phyloP scores from a whole-genome alignment of 2,888 invertebrate genomes.

The Campoplex nolae region DNA sequence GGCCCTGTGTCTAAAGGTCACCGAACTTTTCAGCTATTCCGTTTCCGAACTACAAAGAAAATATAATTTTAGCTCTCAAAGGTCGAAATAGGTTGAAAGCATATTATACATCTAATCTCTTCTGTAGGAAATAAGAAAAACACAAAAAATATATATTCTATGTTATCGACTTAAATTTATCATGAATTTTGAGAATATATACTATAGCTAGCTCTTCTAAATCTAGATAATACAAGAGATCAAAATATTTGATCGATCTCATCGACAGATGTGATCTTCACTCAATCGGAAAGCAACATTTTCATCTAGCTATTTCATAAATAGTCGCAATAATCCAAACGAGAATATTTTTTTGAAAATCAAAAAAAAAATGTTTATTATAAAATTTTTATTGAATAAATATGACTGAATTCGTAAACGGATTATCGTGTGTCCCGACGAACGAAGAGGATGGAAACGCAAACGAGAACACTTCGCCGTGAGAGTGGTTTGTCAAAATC shows the following conservation, averaged over 20 bases:
- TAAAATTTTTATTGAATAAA: background rate
- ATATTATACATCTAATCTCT: background rate
- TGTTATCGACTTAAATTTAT: background rate
- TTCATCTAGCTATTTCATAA: background rate
- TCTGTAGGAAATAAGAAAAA: background rate
- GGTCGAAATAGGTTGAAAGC: background rate
- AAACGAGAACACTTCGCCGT: too few relatives aligned
- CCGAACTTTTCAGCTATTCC: conserved; percentile 28
- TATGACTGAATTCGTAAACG: background rate
- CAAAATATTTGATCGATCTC: background rate
- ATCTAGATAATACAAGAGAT: background rate
- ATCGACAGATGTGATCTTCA: background rate
- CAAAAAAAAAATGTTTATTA: too few relatives aligned
- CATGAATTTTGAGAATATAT: background rate
- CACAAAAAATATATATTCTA: too few relatives aligned
- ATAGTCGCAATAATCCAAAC: too few relatives aligned
- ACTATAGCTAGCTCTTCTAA: background rate
- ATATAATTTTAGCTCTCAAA: background rate
- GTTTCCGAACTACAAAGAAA: background rate
- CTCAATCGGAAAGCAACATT: background rate
- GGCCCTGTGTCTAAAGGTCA: conserved; percentile 19
- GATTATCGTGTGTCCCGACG: background rate
- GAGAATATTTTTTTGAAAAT: too few relatives aligned
- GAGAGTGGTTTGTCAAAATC: background rate
- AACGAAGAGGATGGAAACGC: background rate